Evolutionary conservation across 2,113 vertebrate species (phyloP).

Genomic region (Excalfactoria chinensis): DNA sequence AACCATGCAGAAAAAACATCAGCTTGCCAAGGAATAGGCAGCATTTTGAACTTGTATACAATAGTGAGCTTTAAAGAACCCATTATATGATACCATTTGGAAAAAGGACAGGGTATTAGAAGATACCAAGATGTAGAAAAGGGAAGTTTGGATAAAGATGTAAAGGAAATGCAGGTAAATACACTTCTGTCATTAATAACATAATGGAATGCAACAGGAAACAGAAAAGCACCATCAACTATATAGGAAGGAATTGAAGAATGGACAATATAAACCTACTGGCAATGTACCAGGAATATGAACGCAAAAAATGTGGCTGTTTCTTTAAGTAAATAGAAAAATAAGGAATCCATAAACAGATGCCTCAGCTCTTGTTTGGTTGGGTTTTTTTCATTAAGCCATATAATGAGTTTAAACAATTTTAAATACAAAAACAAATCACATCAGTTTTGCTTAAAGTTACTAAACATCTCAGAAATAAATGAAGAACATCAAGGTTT

Average conservation of each 20-base stretch:
- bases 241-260: background rate
- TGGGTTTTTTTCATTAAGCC: background rate
- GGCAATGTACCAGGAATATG: background rate
- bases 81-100: background rate
- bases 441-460: background rate
- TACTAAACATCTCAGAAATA: background rate
- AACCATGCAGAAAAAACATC: background rate
- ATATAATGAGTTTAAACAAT: background rate
- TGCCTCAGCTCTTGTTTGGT: background rate
- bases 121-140: background rate
- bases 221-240: background rate
- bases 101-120: background rate
- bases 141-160: accelerated
- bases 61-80: background rate
- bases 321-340: background rate
- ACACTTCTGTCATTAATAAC: background rate
- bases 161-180: background rate
- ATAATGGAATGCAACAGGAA: background rate
- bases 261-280: background rate
- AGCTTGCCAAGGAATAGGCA: background rate
- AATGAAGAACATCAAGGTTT: background rate
- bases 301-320: background rate
- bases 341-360: background rate
- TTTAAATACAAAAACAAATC: background rate
- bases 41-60: background rate